Percentiles rank a stretch among this genome's conserved stretches.
phyloP scores from a whole-genome alignment of 2,113 vertebrate genomes.

The Megaceryle maxima region DNA sequence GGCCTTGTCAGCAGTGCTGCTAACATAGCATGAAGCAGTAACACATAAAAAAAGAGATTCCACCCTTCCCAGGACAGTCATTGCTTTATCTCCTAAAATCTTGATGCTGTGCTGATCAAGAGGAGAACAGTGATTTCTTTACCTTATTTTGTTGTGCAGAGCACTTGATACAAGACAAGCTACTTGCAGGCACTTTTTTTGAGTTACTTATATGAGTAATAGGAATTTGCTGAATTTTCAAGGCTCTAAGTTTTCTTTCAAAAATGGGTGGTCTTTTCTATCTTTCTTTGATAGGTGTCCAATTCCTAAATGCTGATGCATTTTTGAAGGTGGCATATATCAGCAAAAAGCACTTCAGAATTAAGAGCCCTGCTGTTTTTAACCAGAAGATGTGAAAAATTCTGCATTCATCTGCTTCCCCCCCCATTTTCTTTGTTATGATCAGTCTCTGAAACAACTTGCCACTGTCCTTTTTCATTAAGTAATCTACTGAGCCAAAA shows the following conservation, averaged over 20 bases:
- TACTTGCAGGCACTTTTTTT: neutral
- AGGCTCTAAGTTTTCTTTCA: neutral
- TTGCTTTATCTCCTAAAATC: neutral
- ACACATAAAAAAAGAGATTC: neutral
- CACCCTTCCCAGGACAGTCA: neutral
- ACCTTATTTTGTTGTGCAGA: neutral
- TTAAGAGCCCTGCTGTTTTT: neutral
- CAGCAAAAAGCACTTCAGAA: neutral
- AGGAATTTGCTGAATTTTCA: neutral
- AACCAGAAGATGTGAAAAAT: neutral
- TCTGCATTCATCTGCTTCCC: neutral
- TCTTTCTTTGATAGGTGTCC: neutral
- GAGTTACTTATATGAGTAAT: neutral
- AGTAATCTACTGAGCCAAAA: neutral
- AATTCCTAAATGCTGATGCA: accelerated
- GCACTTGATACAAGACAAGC: neutral
- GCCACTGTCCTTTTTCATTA: conserved; percentile 3
- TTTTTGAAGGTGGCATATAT: neutral
- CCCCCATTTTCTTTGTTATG: neutral
- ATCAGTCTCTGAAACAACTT: neutral
- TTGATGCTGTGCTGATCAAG: neutral
- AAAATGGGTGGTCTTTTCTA: neutral
- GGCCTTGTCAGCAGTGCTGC: neutral
- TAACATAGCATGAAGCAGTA: neutral
- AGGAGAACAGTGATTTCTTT: neutral